Base-by-base conservation (phyloP, 35 echinoderm and acorn worm species). In the Nesometra sesokonis region DNA sequence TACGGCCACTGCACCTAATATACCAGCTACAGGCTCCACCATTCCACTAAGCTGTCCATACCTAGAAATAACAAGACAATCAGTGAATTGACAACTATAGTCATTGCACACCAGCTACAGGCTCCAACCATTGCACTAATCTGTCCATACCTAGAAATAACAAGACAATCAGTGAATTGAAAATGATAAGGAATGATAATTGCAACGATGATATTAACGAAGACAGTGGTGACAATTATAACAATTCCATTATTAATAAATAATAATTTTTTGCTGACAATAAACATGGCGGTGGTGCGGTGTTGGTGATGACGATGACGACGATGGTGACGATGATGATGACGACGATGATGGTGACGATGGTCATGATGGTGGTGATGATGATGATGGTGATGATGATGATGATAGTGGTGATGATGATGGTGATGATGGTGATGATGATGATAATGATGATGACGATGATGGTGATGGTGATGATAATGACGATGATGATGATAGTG, bases 21-120 rank as follows among this genome's bases (percentile, higher is more conserved):
- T 81, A 82, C 92, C 96, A 85, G 96, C 96, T 38, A 99, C 67
- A 17, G 96, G 96, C 78, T 99, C 96, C 11, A 99, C 96, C 92
- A 99, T 94, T 31, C 92, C 96, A 84, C 92, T 94, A n/a, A 99
- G 82, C 67, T 98, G 95, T 13, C 95, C 95, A 86, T 98, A 98
- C 95, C 95, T 94, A 77, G 0, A 77, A 0, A 39, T 78, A 27
- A 82, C 30, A 82, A n/a, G n/a, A n/a, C n/a, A n/a, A n/a, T n/a
- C n/a, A n/a, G n/a, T n/a, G n/a, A n/a, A n/a, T n/a, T n/a, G n/a
- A n/a, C n/a, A n/a, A n/a, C n/a, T n/a, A n/a, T n/a, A n/a, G n/a
- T n/a, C n/a, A n/a, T n/a, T n/a, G n/a, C 32, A 98, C 84, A 84
- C 92, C 95, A 84, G 95, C 95, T 36, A 98, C 47, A 13, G 95